Percentiles rank a stretch among this genome's conserved stretches.
phyloP scores from a whole-genome alignment of 2,888 invertebrate species.

The Ommatoiulus sabulosus region DNA sequence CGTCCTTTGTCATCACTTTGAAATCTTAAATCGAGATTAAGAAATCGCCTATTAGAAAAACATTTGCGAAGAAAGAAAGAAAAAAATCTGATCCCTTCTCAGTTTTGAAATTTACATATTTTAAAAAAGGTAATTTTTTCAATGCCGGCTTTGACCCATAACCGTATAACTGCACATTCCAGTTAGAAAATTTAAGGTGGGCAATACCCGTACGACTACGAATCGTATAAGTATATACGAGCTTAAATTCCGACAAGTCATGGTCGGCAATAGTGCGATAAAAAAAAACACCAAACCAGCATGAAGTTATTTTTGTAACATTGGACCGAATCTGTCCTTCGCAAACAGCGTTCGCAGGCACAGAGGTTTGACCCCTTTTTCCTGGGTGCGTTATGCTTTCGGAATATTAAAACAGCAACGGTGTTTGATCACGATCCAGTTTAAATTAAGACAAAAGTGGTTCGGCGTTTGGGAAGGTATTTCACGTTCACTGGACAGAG shows the following conservation, averaged over 20 bases:
- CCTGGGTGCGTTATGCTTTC: slow-evolving; percentile 11
- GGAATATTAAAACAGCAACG: neutral
- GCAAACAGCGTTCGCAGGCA: neutral
- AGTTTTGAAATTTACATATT: neutral
- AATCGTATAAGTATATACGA: neutral
- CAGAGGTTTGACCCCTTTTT: slow-evolving; percentile 5
- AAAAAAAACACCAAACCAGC: neutral
- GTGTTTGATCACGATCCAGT: neutral
- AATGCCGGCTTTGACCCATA: neutral
- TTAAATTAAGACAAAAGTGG: slow-evolving; percentile 14
- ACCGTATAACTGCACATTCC: neutral
- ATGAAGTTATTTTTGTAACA: slow-evolving; percentile 33
- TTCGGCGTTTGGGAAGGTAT: neutral
- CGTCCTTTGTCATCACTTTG: slow-evolving; percentile 6
- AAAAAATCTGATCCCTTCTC: neutral
- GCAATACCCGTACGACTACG: neutral
- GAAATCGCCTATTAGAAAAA: neutral
- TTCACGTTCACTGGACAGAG: neutral
- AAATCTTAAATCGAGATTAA: neutral
- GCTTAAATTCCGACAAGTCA: slow-evolving; percentile 3
- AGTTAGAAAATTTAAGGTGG: slow-evolving; percentile 30
- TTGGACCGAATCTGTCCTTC: slow-evolving; percentile 8
- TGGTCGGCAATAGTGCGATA: slow-evolving; percentile 1
- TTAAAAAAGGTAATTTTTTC: neutral
- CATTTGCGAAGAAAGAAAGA: neutral